These are phyloP conservation scores for Malurus alboscapulatus DNA, from an alignment of 2,113 vertebrate species.

Conservation along the genomic window DNA sequence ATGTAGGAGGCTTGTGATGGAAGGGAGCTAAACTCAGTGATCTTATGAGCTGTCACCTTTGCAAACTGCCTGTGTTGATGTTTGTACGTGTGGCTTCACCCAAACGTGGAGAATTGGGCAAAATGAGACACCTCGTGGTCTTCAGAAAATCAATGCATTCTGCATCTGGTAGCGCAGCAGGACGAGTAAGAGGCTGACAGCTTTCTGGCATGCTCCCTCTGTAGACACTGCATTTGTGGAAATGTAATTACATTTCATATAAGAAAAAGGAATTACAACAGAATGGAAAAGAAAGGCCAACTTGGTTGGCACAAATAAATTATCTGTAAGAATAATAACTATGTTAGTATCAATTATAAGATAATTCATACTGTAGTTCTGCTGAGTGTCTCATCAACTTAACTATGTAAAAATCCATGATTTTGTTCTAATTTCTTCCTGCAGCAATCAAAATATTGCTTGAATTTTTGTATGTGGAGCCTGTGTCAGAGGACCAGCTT, in stretches of 20 bases:
- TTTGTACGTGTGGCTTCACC: not conserved
- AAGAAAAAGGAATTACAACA: conserved; percentile 52
- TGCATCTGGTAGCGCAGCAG: conserved; percentile 51
- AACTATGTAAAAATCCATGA: not conserved
- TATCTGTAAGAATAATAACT: not conserved
- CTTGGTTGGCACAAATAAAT: not conserved
- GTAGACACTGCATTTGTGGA: conserved; percentile 70
- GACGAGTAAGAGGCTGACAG: conserved; percentile 53
- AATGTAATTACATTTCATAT: conserved; percentile 69
- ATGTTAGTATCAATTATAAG: not conserved
- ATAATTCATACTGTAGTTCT: not conserved
- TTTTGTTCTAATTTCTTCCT: not conserved
- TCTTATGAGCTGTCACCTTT: conserved; percentile 47
- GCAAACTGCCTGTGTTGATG: not conserved
- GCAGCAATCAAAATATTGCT: not conserved
- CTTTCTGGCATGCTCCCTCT: conserved; percentile 51
- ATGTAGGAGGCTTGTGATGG: not conserved
- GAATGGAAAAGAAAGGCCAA: not conserved
- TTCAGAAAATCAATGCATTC: conserved; percentile 60
- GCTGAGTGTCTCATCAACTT: accelerated
- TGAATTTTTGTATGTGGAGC: not conserved
- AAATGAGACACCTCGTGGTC: conserved; percentile 59
- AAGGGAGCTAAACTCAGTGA: not conserved
- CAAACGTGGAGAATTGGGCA: not conserved
- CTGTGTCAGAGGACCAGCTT: not conserved